A percentile compares a stretch with the other conserved stretches of the same genome.
These are phyloP conservation scores for Muricea muricata DNA, from an alignment of 92 coral and sea anemone genomes.

Conservation along the genomic window DNA sequence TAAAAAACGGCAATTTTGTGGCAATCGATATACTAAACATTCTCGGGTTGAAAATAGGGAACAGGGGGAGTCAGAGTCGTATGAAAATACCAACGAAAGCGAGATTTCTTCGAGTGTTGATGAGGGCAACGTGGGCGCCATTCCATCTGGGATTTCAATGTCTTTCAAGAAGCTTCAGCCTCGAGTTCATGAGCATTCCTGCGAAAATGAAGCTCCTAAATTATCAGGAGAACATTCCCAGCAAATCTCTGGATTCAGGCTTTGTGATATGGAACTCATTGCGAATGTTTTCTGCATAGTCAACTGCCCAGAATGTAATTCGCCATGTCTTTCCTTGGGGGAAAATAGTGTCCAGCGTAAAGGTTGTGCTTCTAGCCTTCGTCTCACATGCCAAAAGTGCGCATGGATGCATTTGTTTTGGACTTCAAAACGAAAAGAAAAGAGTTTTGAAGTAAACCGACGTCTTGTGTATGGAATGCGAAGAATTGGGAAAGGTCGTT, in stretches of 20 bases:
- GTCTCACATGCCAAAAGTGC: not conserved
- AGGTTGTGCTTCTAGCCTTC: not conserved
- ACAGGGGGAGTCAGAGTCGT: not conserved
- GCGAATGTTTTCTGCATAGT: not conserved
- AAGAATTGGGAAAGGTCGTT: no score
- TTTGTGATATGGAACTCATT: constrained; percentile 7
- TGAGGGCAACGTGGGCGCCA: not conserved
- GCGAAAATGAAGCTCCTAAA: no score
- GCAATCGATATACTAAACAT: constrained; percentile 27
- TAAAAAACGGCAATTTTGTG: constrained; percentile 37
- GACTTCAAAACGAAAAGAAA: no score
- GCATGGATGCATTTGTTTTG: no score
- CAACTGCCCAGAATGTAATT: not conserved
- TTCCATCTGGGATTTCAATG: constrained; percentile 15
- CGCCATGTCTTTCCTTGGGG: not conserved
- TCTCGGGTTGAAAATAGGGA: not conserved
- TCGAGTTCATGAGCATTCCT: no score
- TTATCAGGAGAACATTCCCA: not conserved
- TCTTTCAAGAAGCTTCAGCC: constrained; percentile 32
- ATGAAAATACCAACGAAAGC: not conserved
- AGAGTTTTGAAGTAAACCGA: no score
- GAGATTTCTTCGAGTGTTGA: not conserved
- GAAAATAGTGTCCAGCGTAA: not conserved
- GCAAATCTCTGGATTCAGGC: constrained; percentile 50
- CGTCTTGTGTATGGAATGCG: no score